Evolutionary conservation across 2,113 vertebrate species (phyloP).

Genomic region (Takifugu flavidus): DNA sequence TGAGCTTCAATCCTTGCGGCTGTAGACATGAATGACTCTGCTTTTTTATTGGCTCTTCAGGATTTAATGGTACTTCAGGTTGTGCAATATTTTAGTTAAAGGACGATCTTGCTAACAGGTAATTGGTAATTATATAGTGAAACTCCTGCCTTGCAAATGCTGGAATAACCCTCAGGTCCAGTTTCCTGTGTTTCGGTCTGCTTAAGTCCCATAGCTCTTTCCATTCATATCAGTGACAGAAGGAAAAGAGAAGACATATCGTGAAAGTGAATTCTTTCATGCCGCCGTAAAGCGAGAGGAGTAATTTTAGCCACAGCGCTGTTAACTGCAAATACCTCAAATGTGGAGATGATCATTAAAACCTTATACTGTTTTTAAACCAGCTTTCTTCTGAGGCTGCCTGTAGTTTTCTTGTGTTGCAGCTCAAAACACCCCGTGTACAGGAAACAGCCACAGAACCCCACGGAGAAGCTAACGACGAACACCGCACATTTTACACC

Average conservation of each 20-base stretch:
- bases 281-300: too few species aligned
- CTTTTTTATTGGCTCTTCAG: slow-evolving; percentile 34
- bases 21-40: slow-evolving; percentile 15
- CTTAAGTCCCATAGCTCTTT: slow-evolving; percentile 3
- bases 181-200: slow-evolving; percentile 1
- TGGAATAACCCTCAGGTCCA: slow-evolving; percentile 14
- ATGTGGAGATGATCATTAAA: too few species aligned
- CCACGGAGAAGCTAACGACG: too few species aligned
- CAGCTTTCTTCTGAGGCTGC: too few species aligned
- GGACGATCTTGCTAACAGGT: slow-evolving; percentile 16
- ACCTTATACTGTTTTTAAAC: too few species aligned
- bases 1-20: background rate
- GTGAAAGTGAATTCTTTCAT: too few species aligned
- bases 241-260: slow-evolving; percentile 7
- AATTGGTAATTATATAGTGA: slow-evolving; percentile 30
- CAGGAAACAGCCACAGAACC: too few species aligned
- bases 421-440: too few species aligned
- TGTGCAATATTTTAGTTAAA: slow-evolving; percentile 20
- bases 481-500: too few species aligned
- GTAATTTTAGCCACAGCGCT: too few species aligned
- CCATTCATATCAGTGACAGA: slow-evolving; percentile 1
- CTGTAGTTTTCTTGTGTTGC: too few species aligned
- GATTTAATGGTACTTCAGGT: slow-evolving; percentile 25
- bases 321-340: too few species aligned
- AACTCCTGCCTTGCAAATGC: slow-evolving; percentile 6